phyloP scores from a whole-genome alignment of 2,113 vertebrate genomes.

The Corydoras maculifer region DNA sequence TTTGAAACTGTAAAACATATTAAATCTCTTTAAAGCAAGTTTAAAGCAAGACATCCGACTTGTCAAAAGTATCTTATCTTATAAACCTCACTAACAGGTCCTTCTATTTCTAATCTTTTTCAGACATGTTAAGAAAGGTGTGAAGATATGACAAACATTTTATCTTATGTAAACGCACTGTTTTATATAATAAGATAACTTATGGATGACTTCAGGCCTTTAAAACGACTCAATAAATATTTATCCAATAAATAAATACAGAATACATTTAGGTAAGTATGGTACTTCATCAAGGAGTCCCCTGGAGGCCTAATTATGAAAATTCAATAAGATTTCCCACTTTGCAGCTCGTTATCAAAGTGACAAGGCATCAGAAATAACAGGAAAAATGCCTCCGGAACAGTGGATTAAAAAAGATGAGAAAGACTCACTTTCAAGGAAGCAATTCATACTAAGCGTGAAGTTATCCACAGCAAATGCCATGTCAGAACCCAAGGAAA shows the following conservation, averaged over 20 bases:
- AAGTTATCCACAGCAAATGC: constrained; percentile 85
- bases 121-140: no score
- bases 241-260: neutral
- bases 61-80: no score
- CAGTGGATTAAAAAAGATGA: neutral
- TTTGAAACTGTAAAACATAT: no score
- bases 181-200: no score
- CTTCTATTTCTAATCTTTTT: no score
- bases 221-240: neutral
- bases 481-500: constrained; percentile 75
- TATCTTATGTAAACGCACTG: no score
- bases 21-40: no score
- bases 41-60: no score
- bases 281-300: neutral
- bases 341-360: neutral
- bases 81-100: no score
- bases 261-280: no score
- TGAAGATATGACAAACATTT: no score
- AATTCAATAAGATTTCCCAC: constrained; percentile 7
- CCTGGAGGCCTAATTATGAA: constrained; percentile 2
- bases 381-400: neutral
- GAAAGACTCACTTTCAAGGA: constrained; percentile 86
- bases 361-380: neutral
- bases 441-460: constrained; percentile 93
- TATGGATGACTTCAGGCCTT: no score